Evolutionary conservation across 1,140 invertebrate species (phyloP), one percentile per base, ranked within the genome.

Genomic region (Delia radicum): DNA sequence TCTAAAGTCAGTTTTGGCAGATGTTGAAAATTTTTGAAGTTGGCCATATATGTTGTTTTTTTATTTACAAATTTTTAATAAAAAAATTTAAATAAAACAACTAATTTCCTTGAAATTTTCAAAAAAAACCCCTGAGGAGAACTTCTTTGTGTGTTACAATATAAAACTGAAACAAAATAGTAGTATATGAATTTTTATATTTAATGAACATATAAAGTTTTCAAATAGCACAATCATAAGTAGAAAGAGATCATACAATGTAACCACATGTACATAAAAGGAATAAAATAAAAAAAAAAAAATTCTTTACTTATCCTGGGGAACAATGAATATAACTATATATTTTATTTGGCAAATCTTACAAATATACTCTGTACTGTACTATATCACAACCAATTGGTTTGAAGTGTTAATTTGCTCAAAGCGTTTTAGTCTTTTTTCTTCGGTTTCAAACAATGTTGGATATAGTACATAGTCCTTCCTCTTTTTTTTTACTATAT

Each of bases 401-500:
- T 69, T 33, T 33, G n/a, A 69, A 69, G 65, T 69, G 65, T 69
- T 69, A 69, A 69, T 69, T 69, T 69, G 65, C 29, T 31, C 65
- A 33, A 27, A 69, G 65, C 29, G 65, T 69, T 55, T 6, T 55
- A 69, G 7, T 37, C n/a, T 18, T 69, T 69, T 31, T 31, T 69
- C 37, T 67, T 69, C n/a, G n/a, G n/a, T n/a, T n/a, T n/a, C n/a
- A n/a, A n/a, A n/a, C n/a, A n/a, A n/a, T n/a, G n/a, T n/a, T n/a
- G n/a, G n/a, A n/a, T n/a, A n/a, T n/a, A n/a, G n/a, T n/a, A n/a
- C n/a, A n/a, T n/a, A 69, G 7, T 37, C n/a, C 29, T 69, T 69
- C 65, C 65, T 69, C 37, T 67, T 69, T n/a, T 37, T 37, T 37
- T 37, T 37, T 7, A 37, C n/a, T 55, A 10, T 55, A 18, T 55